Evolutionary conservation across 2,888 invertebrate species (phyloP).

Genomic region (Linnaemya tessellans): DNA sequence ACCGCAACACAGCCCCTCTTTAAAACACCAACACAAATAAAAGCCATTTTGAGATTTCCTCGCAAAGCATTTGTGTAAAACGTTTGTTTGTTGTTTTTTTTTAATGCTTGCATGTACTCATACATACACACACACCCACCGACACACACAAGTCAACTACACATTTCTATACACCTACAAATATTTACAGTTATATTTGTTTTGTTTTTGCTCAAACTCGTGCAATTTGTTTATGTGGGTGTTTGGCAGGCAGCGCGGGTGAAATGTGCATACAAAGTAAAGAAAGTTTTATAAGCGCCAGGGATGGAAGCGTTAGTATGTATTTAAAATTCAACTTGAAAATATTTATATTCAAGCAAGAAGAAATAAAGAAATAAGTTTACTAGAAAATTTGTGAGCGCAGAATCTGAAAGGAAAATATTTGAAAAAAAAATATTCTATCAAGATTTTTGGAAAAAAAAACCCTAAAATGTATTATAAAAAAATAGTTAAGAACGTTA

Average conservation of each 20-base stretch:
- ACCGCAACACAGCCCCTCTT: slow-evolving; percentile 3
- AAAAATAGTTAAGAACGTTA: no score
- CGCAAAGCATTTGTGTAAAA: slow-evolving; percentile 14
- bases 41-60: slow-evolving; percentile 9
- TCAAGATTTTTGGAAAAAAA: no score
- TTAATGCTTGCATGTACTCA: neutral
- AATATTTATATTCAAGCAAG: no score
- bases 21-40: slow-evolving; percentile 29
- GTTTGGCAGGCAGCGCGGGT: neutral
- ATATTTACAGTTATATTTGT: slow-evolving; percentile 66
- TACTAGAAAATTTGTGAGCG: no score
- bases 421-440: no score
- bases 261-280: neutral
- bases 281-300: slow-evolving; percentile 11
- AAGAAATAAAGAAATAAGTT: no score
- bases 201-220: slow-evolving; percentile 10
- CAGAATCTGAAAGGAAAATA: no score
- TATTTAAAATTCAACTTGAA: neutral
- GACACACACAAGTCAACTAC: neutral
- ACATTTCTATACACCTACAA: slow-evolving; percentile 31
- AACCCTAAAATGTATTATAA: no score
- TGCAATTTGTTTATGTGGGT: neutral
- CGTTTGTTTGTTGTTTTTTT: slow-evolving; percentile 38
- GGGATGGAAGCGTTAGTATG: neutral
- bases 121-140: slow-evolving; percentile 31